A percentile compares a stretch with the other conserved stretches of the same genome.
Evolutionary conservation across 2,113 vertebrate species (phyloP).

Genomic region (Chaenogobius annularis): DNA sequence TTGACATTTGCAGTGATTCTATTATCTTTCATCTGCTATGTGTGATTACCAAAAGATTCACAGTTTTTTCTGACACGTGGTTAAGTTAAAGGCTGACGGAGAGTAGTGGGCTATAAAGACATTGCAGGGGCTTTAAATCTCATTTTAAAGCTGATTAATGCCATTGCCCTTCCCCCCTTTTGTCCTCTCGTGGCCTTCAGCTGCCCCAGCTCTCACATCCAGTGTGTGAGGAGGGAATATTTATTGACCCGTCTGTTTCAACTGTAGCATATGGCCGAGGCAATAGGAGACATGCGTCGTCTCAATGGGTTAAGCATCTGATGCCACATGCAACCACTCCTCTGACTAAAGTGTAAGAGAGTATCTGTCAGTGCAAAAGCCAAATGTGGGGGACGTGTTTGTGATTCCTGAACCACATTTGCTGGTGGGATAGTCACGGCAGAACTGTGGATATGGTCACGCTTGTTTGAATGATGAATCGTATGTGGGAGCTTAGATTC

Average conservation of each 20-base stretch:
- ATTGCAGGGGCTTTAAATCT: conserved; percentile 32
- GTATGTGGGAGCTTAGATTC: conserved; percentile 52
- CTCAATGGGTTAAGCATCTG: conserved; percentile 26
- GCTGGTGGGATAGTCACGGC: conserved; percentile 34
- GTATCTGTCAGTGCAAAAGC: conserved; percentile 8
- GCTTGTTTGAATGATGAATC: conserved; percentile 49
- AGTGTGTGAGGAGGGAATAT: conserved; percentile 30
- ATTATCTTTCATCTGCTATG: neutral
- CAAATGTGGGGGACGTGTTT: conserved; percentile 22
- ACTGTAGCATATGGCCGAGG: conserved; percentile 25
- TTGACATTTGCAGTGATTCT: conserved; percentile 62
- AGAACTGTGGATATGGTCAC: conserved; percentile 21
- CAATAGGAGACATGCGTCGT: conserved; percentile 22
- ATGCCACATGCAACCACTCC: conserved; percentile 14
- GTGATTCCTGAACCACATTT: conserved; percentile 39
- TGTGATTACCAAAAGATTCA: conserved; percentile 11
- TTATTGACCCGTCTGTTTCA: conserved; percentile 52
- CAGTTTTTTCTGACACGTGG: conserved; percentile 18
- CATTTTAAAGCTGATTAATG: conserved; percentile 7
- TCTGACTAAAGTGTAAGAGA: conserved; percentile 18
- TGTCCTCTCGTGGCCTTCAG: conserved; percentile 18
- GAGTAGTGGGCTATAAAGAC: conserved; percentile 31
- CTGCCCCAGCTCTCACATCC: conserved; percentile 23
- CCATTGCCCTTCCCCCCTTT: conserved; percentile 22
- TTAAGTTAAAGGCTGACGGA: conserved; percentile 5